Evolutionary conservation across 2,888 invertebrate genomes (phyloP).

Genomic region (Aphidoletes aphidimyza): DNA sequence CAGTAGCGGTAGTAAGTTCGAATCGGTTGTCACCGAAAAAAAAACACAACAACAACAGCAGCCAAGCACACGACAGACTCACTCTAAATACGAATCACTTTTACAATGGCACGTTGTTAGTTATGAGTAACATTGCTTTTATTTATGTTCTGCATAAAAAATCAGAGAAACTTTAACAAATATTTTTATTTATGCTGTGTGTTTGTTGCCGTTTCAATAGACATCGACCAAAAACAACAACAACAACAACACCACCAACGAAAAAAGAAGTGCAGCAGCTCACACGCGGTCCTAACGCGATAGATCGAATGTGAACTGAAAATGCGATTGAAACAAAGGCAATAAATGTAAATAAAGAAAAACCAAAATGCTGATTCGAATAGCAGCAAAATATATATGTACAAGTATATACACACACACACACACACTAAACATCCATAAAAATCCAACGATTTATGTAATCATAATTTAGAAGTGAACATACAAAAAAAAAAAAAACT

Average conservation of each 20-base stretch:
- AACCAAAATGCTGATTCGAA: background rate
- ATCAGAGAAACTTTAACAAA: background rate
- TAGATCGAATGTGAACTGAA: background rate
- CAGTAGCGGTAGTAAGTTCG: background rate
- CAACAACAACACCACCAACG: no score
- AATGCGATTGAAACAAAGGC: background rate
- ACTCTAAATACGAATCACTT: background rate
- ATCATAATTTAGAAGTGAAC: slow-evolving; percentile 17
- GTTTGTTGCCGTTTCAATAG: background rate
- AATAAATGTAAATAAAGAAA: background rate
- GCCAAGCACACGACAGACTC: no score
- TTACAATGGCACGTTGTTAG: background rate
- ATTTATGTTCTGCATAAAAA: background rate
- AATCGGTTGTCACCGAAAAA: background rate
- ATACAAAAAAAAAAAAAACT: background rate
- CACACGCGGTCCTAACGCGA: slow-evolving; percentile 29
- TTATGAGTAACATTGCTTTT: background rate
- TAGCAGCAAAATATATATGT: no score
- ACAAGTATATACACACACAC: background rate
- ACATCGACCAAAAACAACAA: background rate
- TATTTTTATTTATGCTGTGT: background rate
- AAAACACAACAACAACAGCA: no score
- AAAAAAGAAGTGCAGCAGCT: no score
- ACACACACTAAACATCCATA: background rate
- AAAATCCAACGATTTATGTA: slow-evolving; percentile 10